Evolutionary conservation across 2,888 invertebrate species (phyloP).

Genomic region (Colostygia pectinataria): DNA sequence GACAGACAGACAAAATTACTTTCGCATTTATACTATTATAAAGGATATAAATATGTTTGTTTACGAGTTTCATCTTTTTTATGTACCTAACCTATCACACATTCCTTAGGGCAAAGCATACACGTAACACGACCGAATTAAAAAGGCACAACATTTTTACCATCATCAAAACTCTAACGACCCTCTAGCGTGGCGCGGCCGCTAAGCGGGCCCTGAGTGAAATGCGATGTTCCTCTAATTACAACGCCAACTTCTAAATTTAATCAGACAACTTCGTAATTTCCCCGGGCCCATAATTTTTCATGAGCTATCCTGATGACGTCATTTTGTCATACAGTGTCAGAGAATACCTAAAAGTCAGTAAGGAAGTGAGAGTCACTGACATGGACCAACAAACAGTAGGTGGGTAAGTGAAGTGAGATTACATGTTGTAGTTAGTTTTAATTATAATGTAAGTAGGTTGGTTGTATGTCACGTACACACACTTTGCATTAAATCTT

Average conservation of each 20-base stretch:
- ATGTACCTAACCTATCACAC: not conserved
- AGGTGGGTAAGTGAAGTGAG: conserved; percentile 22
- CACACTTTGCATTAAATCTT: conserved; percentile 19
- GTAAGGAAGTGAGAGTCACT: conserved; percentile 10
- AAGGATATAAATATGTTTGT: no score
- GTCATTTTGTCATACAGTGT: conserved; percentile 31
- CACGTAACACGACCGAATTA: conserved; percentile 26
- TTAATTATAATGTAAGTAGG: conserved; percentile 33
- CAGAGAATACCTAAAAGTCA: not conserved
- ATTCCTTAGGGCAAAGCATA: conserved; percentile 12
- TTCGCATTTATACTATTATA: no score
- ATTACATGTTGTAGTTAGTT: conserved; percentile 34
- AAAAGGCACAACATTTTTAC: conserved; percentile 35
- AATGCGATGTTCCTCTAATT: conserved; percentile 79
- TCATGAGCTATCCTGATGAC: conserved; percentile 53
- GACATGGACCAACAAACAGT: conserved; percentile 7
- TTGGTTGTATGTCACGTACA: conserved; percentile 22
- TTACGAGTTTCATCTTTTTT: no score
- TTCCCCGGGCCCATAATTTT: conserved; percentile 73
- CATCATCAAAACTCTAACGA: conserved; percentile 36
- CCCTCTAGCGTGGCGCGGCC: conserved; percentile 44
- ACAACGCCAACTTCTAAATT: conserved; percentile 78
- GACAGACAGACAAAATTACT: no score
- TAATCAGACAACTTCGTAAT: conserved; percentile 79
- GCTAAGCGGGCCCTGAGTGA: conserved; percentile 72